A percentile compares a stretch with the other conserved stretches of the same genome.
Evolutionary conservation across 1,140 invertebrate genomes (phyloP).

Genomic region (Trypoxylus dichotomus): DNA sequence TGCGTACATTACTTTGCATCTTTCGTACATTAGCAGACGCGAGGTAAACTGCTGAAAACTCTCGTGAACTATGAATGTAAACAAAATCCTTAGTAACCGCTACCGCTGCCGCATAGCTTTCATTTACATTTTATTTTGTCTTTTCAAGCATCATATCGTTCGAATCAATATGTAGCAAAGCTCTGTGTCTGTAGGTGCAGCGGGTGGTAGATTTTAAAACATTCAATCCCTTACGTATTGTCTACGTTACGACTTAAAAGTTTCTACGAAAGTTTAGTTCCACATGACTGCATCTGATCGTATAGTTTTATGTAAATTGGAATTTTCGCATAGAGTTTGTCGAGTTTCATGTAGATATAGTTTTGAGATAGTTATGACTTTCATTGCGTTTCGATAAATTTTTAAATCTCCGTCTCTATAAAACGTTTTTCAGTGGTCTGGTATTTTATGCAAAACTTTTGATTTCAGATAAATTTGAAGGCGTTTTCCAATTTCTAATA

Average conservation of each 20-base stretch:
- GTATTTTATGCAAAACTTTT: no score
- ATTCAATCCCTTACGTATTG: slow-evolving; percentile 8
- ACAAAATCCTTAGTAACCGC: slow-evolving; percentile 14
- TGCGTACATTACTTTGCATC: background rate
- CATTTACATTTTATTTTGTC: slow-evolving; percentile 19
- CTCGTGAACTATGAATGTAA: slow-evolving; percentile 10
- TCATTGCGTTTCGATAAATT: no score
- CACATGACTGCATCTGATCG: background rate
- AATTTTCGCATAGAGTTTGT: background rate
- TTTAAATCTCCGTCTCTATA: no score
- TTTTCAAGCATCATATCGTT: background rate
- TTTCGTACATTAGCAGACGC: background rate
- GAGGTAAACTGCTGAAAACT: background rate
- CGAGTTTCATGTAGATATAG: no score
- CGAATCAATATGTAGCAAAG: slow-evolving; percentile 3
- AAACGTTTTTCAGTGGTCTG: no score
- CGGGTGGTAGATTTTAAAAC: slow-evolving; percentile 9
- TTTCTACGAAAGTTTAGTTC: background rate
- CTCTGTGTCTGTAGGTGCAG: background rate
- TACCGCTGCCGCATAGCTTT: background rate
- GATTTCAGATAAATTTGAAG: no score
- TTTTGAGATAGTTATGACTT: no score
- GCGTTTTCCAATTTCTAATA: no score
- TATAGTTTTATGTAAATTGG: background rate
- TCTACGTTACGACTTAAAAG: background rate